Percentiles rank a stretch among this genome's conserved stretches.
Conservation (phyloP, 2,797 vertebrate species). For the Florisuga fusca region DNA sequence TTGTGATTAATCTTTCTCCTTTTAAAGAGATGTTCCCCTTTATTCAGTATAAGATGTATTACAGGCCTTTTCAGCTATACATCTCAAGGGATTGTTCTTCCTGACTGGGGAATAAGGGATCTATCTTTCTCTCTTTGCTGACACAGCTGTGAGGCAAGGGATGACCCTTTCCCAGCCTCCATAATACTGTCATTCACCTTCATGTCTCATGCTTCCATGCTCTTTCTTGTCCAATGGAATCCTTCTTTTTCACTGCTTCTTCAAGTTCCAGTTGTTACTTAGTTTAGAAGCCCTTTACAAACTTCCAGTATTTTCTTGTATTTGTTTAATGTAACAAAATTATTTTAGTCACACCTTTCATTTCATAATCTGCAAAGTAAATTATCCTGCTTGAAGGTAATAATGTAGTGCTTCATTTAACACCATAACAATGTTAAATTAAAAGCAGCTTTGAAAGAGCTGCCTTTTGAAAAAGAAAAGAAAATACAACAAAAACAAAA, state of each 20-base stretch:
- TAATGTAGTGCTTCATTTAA: conserved; percentile 50
- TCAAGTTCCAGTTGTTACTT: not conserved
- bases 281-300: not conserved
- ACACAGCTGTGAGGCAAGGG: not conserved
- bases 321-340: conserved; percentile 53
- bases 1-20: not conserved
- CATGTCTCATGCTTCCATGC: not conserved
- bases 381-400: conserved; percentile 42
- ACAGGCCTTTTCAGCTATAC: not conserved
- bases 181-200: not conserved
- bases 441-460: not conserved
- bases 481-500: not conserved
- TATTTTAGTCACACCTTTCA: conserved; percentile 42
- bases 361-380: conserved; percentile 47
- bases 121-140: not conserved
- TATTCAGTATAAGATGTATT: not conserved
- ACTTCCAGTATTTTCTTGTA: not conserved
- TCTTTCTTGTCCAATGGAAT: not conserved
- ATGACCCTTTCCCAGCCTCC: not conserved
- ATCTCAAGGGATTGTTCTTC: not conserved
- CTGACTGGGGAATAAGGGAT: not conserved
- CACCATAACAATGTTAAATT: conserved; percentile 46
- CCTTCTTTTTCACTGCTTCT: too few species aligned
- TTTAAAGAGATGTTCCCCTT: not conserved
- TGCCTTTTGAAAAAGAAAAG: not conserved